phyloP scores from a whole-genome alignment of 1,140 invertebrate genomes.

The Zaprionus vittiger region DNA sequence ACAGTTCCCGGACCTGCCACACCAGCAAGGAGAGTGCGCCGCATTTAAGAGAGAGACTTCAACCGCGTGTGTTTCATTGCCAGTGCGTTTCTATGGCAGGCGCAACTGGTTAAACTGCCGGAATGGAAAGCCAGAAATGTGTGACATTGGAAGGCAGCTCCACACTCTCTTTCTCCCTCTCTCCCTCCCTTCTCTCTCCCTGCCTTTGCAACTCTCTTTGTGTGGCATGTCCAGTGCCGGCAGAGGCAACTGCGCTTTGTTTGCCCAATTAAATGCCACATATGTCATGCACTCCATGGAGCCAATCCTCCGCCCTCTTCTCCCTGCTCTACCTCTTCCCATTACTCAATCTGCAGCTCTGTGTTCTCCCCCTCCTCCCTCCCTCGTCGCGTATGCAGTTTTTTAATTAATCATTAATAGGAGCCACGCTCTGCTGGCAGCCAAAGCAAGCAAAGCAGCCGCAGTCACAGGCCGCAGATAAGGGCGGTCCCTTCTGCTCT shows the following conservation, averaged over 20 bases:
- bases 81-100: conserved; percentile 45
- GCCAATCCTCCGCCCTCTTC: neutral
- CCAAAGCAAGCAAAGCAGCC: conserved; percentile 43
- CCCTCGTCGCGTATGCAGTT: conserved; percentile 51
- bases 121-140: conserved; percentile 52
- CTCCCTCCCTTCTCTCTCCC: neutral
- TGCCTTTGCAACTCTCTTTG: conserved; percentile 19
- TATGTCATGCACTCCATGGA: conserved; percentile 64
- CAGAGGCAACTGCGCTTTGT: conserved; percentile 61
- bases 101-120: conserved; percentile 70
- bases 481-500: conserved; percentile 15
- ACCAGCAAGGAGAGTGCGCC: conserved; percentile 35
- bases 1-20: conserved; percentile 56
- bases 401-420: conserved; percentile 82
- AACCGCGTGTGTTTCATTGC: conserved; percentile 44
- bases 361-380: neutral
- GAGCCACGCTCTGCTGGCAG: conserved; percentile 68
- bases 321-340: no score
- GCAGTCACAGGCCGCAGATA: conserved; percentile 38
- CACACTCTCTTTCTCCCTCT: neutral
- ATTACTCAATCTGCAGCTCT: neutral
- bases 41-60: conserved; percentile 29
- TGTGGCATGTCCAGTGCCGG: conserved; percentile 34
- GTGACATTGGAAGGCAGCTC: conserved; percentile 68
- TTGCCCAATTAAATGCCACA: conserved; percentile 81